phyloP scores from a whole-genome alignment of 1,140 invertebrate genomes.

The Adoxophyes honmai region DNA sequence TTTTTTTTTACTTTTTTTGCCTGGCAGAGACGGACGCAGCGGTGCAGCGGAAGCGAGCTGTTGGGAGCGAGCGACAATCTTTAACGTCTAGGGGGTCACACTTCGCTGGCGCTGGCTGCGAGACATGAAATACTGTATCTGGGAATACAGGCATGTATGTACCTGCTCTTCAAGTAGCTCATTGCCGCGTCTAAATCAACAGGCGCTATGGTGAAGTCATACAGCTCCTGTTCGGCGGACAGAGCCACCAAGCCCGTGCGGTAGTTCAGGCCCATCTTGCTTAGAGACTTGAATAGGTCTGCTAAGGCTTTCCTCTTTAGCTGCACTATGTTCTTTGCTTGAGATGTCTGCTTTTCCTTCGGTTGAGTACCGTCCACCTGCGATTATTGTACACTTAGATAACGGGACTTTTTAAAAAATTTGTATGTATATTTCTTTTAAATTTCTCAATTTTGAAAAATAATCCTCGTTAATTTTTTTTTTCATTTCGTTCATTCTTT shows the following conservation, averaged over 20 bases:
- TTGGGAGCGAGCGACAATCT: no score
- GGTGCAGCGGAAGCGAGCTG: no score
- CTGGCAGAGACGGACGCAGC: no score
- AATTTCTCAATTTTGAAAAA: no score
- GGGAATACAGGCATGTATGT: conserved; percentile 16
- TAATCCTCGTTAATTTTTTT: no score
- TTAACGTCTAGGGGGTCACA: no score
- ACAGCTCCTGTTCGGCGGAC: conserved; percentile 54
- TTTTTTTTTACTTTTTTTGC: no score
- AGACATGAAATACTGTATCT: no score
- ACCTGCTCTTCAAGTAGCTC: conserved; percentile 72
- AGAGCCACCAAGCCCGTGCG: conserved; percentile 83
- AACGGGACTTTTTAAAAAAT: no score
- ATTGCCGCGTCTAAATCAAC: conserved; percentile 79
- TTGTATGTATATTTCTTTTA: no score
- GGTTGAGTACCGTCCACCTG: conserved; percentile 80
- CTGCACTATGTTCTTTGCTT: conserved; percentile 89
- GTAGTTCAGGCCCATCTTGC: conserved; percentile 87
- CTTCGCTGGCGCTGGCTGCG: no score
- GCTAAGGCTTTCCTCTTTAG: conserved; percentile 89
- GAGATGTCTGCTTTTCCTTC: conserved; percentile 87
- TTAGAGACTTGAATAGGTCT: conserved; percentile 89
- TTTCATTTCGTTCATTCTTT: no score
- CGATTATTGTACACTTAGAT: not conserved
- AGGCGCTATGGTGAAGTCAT: conserved; percentile 78